Evolutionary conservation across 2,797 vertebrate genomes (phyloP).

Genomic region (Rhynchotus rufescens): DNA sequence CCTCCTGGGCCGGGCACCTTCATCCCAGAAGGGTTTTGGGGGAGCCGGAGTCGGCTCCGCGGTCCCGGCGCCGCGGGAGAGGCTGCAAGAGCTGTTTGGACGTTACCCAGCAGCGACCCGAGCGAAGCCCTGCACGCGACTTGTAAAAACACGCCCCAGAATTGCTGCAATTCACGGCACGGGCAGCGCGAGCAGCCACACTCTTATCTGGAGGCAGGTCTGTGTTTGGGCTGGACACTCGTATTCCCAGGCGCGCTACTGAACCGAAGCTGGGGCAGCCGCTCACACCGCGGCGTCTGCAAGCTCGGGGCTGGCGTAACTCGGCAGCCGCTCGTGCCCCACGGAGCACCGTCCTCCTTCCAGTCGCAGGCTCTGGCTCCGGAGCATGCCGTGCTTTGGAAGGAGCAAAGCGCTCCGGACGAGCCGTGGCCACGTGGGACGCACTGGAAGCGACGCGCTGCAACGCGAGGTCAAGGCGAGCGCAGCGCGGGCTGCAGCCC

Average conservation of each 20-base stretch:
- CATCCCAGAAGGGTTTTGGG: no score
- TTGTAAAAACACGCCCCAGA: accelerated
- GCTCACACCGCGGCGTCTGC: no score
- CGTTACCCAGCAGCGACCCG: no score
- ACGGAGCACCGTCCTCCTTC: no score
- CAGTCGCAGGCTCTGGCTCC: no score
- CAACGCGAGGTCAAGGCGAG: not conserved
- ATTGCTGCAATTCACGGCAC: accelerated
- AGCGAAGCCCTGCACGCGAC: no score
- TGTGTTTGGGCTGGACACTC: not conserved
- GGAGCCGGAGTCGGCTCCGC: no score
- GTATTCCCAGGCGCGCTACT: accelerated
- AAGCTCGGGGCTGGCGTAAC: no score
- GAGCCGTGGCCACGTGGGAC: not conserved
- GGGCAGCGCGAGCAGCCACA: accelerated
- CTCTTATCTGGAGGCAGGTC: not conserved
- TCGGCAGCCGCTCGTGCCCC: no score
- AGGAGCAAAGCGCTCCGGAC: not conserved
- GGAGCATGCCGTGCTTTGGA: not conserved
- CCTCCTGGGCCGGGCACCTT: not conserved
- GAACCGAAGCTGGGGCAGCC: no score
- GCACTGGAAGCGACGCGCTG: not conserved
- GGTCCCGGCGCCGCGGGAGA: no score
- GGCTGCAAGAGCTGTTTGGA: no score
- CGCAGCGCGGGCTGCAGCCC: not conserved